phyloP scores from a whole-genome alignment of 1,140 invertebrate species.

The Bombus superbus region DNA sequence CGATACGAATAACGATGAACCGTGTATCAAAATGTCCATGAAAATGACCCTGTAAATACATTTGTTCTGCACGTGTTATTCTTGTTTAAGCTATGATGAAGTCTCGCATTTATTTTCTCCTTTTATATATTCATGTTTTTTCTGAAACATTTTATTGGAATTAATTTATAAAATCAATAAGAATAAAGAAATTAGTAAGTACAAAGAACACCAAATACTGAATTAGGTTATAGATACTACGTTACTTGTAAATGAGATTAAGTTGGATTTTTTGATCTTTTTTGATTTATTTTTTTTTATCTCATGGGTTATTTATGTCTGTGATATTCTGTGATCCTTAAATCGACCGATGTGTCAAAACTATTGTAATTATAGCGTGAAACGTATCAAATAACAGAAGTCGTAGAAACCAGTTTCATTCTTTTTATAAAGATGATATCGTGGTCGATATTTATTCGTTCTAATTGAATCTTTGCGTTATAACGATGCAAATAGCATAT shows the following conservation, averaged over 20 bases:
- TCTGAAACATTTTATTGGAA: background rate
- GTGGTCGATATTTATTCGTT: conserved; percentile 17
- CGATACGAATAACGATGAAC: background rate
- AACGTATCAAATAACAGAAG: background rate
- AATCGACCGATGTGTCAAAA: background rate
- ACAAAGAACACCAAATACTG: no score
- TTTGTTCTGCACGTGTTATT: background rate
- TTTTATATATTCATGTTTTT: background rate
- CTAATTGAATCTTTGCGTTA: background rate
- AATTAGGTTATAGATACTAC: no score
- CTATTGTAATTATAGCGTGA: background rate
- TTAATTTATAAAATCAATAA: background rate
- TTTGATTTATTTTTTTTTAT: background rate
- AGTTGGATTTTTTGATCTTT: no score
- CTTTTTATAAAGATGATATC: conserved; percentile 41
- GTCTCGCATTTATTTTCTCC: background rate
- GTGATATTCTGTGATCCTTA: background rate
- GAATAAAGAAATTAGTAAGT: no score
- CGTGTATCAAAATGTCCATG: conserved; percentile 15
- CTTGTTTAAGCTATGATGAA: background rate
- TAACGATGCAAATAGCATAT: no score
- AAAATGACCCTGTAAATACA: conserved; percentile 18
- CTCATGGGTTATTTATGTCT: background rate
- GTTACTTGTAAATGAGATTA: no score
- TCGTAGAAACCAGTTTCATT: conserved; percentile 20